Base-by-base conservation (phyloP, 2,113 vertebrate species). In the Raja brachyura region DNA sequence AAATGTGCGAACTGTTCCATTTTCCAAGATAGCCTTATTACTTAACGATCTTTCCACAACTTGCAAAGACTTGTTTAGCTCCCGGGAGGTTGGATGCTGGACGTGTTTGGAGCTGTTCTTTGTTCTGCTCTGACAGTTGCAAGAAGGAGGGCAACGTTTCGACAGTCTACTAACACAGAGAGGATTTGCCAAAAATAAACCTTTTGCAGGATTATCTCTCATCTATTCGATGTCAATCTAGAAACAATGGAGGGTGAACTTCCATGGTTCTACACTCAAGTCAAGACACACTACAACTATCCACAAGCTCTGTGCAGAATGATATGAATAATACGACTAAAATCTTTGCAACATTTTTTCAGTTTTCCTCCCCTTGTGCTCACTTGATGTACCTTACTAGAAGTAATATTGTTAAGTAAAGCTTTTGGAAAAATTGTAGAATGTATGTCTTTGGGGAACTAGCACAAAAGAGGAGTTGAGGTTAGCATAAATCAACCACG, bases 41-140 rank as follows among this genome's bases (percentile, higher is more conserved):
- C 59, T 85, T 25, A 59, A 54, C 28, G 81, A 85, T 85, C 81
- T 61, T 85, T 85, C 81, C 81, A 59, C 54, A 85, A 85, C 56
- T 59, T 59, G 81, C 25, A 85, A 56, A 59, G 54, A 25, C 81
- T 61, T 85, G 54, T 22, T 54, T 54, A 61, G 48, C 25, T 56
- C 81, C 81, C 54, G 0, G 5, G 81, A 85, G 81, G 54, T 54
- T 61, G 6, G 5, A 59, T 11, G 3, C 81, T 85, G 81, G 54
- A 61, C 10, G 25, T 4, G 81, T 18, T 28, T 54, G 9, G 11
- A 85, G 81, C 48, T 85, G 48, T 25, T 79, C 3, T 59, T n/a
- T 56, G 54, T 59, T 85, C 81, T n/a, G 54, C 4, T 28, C 13
- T 10, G 56, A 54, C 81, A 85, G 81, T 56, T 85, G 54, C 81